Evolutionary conservation across 2,888 invertebrate species (phyloP), one percentile per base, ranked within the genome.

Genomic region (Sinotaia quadrata): DNA sequence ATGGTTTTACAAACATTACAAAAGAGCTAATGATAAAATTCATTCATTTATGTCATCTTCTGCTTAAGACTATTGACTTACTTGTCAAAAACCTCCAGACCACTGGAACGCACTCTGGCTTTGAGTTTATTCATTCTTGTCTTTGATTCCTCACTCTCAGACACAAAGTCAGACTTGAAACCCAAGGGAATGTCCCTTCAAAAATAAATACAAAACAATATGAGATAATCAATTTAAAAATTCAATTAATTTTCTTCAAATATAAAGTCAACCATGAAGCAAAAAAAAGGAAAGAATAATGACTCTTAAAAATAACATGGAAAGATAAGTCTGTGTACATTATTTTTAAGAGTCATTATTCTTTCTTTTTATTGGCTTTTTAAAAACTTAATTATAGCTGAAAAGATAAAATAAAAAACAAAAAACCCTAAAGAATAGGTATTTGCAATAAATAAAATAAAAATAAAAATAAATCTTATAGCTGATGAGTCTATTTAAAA

Each of bases 41-140:
- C n/a, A n/a, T n/a, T n/a, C n/a, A n/a, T n/a, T n/a, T n/a, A n/a
- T n/a, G n/a, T n/a, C n/a, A n/a, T n/a, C n/a, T n/a, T n/a, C n/a
- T n/a, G n/a, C n/a, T n/a, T n/a, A n/a, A n/a, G n/a, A n/a, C n/a
- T n/a, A n/a, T n/a, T n/a, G n/a, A n/a, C 81, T 72, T 65, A 87
- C 87, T 76, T 73, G 65, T 88, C 84, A 76, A 75, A 87, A 7
- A 87, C 83, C 75, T 88, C 87, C 15, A 85, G 75, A 24, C 87
- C 86, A 72, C 84, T 84, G 37, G 52, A 67, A 44, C 76, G 67
- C 36, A 88, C 83, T 62, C 76, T 78, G 10, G 76, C 51, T 74
- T 88, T 88, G 66, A 88, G 73, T 4, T 68, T 60, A 10, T 71
- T 66, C 73, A 88, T 78, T 66, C 81, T 84, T 36, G 57, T 57